phyloP scores from a whole-genome alignment of 2,113 vertebrate species.

The Lanius ludovicianus region DNA sequence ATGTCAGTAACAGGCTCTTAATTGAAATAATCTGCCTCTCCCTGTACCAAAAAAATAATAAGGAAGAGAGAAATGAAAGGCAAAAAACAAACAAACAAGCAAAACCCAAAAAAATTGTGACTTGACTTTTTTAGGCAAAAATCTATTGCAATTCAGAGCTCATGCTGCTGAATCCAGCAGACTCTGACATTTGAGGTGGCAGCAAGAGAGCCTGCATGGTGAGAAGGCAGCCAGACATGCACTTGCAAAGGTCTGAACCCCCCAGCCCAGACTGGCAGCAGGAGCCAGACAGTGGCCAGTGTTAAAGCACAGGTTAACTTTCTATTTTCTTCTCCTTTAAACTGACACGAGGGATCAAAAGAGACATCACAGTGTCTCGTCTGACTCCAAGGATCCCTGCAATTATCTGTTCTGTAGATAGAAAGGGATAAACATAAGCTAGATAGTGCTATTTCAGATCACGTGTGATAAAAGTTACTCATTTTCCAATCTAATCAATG shows the following conservation, averaged over 20 bases:
- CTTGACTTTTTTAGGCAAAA: slow-evolving; percentile 16
- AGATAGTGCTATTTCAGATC: slow-evolving; percentile 31
- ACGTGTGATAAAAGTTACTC: slow-evolving; percentile 54
- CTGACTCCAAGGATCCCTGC: not conserved
- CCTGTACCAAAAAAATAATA: not conserved
- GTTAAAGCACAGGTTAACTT: slow-evolving; percentile 16
- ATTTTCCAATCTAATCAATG: slow-evolving; percentile 61
- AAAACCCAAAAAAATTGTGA: not conserved
- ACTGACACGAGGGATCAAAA: slow-evolving; percentile 21
- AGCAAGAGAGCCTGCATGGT: not conserved
- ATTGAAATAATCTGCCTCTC: slow-evolving; percentile 75
- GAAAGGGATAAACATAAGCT: slow-evolving; percentile 13
- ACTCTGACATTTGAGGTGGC: not conserved
- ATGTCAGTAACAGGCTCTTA: slow-evolving; percentile 62
- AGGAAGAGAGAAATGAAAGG: not conserved
- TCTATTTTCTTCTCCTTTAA: slow-evolving; percentile 6
- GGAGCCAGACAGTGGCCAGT: slow-evolving; percentile 14
- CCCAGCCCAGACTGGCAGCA: not conserved
- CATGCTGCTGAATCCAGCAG: slow-evolving; percentile 40
- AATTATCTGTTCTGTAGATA: slow-evolving; percentile 13
- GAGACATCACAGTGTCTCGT: not conserved
- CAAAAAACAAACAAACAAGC: not conserved
- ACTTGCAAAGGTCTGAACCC: not conserved
- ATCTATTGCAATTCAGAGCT: slow-evolving; percentile 19
- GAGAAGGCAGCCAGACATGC: not conserved